Evolutionary conservation across 2,888 invertebrate genomes (phyloP).

Genomic region (Pegoplata infirma): DNA sequence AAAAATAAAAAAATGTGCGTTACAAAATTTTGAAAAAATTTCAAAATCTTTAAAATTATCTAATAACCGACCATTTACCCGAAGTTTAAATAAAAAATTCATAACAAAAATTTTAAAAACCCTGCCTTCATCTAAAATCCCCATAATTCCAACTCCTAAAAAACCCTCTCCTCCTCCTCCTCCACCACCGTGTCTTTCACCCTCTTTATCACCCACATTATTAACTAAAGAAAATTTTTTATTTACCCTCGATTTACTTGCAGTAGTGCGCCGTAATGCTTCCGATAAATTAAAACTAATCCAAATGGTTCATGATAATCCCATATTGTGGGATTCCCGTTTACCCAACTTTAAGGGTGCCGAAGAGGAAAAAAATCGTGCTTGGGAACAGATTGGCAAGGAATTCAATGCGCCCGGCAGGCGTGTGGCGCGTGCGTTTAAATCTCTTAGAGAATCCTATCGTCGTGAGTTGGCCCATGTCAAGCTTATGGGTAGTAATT

Average conservation of each 20-base stretch:
- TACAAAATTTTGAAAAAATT: constrained; percentile 54
- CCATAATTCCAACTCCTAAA: constrained; percentile 17
- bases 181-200: constrained; percentile 19
- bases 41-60: constrained; percentile 45
- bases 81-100: constrained; percentile 51
- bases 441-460: constrained; percentile 76
- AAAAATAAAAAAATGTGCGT: constrained; percentile 69
- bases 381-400: constrained; percentile 75
- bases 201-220: constrained; percentile 40
- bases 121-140: too few relatives aligned
- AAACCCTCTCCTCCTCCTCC: constrained; percentile 11
- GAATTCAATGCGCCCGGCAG: constrained; percentile 76
- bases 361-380: constrained; percentile 76
- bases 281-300: constrained; percentile 76
- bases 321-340: constrained; percentile 76
- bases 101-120: too few relatives aligned
- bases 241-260: constrained; percentile 68
- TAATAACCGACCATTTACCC: constrained; percentile 53
- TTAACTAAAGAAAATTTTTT: constrained; percentile 67
- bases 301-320: constrained; percentile 77
- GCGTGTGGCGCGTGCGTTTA: constrained; percentile 75
- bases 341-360: constrained; percentile 76
- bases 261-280: constrained; percentile 77
- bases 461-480: constrained; percentile 76
- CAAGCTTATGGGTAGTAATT: constrained; percentile 75